A percentile compares a stretch with the other conserved stretches of the same genome.
Conservation (phyloP, 37 sponge, comb jelly and placozoan species). For the Geodia barretti region DNA sequence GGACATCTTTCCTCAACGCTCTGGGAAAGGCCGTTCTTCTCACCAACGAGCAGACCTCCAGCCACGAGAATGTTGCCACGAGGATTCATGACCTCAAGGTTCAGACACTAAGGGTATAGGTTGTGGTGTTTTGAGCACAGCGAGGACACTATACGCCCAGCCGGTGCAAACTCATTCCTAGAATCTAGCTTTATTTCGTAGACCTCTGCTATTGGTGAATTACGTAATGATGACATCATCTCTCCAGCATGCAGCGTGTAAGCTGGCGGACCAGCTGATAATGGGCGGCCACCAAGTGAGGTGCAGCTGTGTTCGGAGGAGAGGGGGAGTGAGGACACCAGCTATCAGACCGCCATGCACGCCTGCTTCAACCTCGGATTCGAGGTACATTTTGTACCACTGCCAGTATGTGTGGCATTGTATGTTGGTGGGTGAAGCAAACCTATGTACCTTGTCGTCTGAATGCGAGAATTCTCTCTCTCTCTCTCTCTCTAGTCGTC, state of each 20-base stretch:
- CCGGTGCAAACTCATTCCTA: too few species aligned
- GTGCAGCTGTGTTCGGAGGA: constrained; percentile 44
- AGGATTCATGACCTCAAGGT: constrained; percentile 76
- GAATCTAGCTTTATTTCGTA: too few species aligned
- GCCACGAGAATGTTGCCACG: constrained; percentile 75
- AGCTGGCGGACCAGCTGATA: constrained; percentile 29
- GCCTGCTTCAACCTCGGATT: constrained; percentile 87
- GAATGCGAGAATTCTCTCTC: too few species aligned
- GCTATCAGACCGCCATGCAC: constrained; percentile 64
- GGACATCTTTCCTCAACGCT: constrained; percentile 32
- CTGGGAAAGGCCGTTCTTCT: constrained; percentile 47
- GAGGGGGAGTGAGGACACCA: constrained; percentile 24
- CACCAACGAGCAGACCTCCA: constrained; percentile 69
- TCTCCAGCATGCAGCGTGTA: constrained; percentile 30
- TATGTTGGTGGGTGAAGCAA: too few species aligned
- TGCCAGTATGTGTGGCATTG: too few species aligned
- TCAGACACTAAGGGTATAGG: too few species aligned
- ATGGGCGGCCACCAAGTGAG: too few species aligned
- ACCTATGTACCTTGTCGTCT: constrained; percentile 10
- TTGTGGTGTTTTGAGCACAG: too few species aligned
- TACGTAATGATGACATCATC: background rate
- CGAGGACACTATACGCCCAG: too few species aligned
- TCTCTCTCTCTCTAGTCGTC: background rate
- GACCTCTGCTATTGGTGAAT: too few species aligned
- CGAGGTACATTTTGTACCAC: constrained; percentile 56